phyloP scores from a whole-genome alignment of 1,140 invertebrate genomes.

The Helicoverpa armigera region DNA sequence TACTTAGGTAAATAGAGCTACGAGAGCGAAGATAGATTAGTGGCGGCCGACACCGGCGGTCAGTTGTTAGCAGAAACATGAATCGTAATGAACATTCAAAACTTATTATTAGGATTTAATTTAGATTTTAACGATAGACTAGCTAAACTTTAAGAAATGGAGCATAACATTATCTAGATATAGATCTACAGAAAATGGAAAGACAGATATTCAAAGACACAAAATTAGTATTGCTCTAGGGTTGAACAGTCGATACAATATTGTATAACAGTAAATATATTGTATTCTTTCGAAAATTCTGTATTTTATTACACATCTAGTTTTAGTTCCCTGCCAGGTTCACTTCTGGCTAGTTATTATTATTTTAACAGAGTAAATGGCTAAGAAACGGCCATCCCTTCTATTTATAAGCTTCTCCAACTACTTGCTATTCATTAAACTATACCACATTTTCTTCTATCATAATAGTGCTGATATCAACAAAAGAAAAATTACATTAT shows the following conservation, averaged over 20 bases:
- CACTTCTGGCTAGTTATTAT: neutral
- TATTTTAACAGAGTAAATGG: neutral
- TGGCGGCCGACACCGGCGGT: conserved; percentile 48
- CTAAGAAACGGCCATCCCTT: neutral
- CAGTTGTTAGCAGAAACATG: conserved; percentile 9
- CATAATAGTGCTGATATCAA: neutral
- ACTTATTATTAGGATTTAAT: conserved; percentile 24
- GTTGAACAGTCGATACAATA: conserved; percentile 13
- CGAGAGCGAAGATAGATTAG: conserved; percentile 39
- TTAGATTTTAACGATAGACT: neutral
- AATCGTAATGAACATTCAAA: conserved; percentile 14
- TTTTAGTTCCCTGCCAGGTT: neutral
- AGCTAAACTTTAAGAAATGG: conserved; percentile 6
- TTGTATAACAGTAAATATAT: conserved; percentile 12
- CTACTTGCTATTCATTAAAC: conserved; percentile 11
- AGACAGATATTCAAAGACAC: conserved; percentile 11
- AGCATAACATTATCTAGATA: conserved; percentile 1
- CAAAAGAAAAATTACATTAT: conserved; percentile 26
- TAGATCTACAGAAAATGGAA: conserved; percentile 17
- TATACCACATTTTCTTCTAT: neutral
- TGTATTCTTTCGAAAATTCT: neutral
- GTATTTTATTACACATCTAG: neutral
- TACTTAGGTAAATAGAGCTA: conserved; percentile 15
- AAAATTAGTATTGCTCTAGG: conserved; percentile 6
- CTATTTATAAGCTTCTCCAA: neutral